These are phyloP conservation scores for Diarsia rubi DNA, from an alignment of 2,888 invertebrate genomes.

Conservation along the genomic window DNA sequence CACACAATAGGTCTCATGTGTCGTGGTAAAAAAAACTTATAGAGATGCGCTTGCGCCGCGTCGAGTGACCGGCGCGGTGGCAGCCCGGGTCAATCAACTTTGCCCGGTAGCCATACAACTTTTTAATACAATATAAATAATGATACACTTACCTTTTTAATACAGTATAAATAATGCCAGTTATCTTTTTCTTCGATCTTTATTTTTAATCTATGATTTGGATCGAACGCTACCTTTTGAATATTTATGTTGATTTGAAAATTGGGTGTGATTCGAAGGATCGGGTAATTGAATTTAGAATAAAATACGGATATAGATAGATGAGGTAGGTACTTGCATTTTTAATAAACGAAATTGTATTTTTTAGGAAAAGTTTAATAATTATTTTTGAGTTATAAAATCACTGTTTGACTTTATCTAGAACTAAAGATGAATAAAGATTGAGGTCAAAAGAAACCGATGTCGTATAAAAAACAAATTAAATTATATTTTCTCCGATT, in stretches of 20 bases:
- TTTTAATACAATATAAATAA: constrained; percentile 82
- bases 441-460: no score
- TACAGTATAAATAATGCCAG: constrained; percentile 56
- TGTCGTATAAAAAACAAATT: neutral
- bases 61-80: constrained; percentile 70
- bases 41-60: constrained; percentile 72
- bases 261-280: constrained; percentile 35
- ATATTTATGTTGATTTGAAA: constrained; percentile 36
- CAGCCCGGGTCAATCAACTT: constrained; percentile 80
- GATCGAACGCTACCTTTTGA: constrained; percentile 39
- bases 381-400: neutral
- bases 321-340: neutral
- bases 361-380: neutral
- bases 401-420: neutral
- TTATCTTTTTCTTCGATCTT: constrained; percentile 55
- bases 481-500: neutral
- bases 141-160: constrained; percentile 73
- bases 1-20: constrained; percentile 63
- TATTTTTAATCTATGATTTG: constrained; percentile 57
- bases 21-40: constrained; percentile 67
- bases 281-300: constrained; percentile 44
- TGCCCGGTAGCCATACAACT: constrained; percentile 81
- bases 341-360: neutral
- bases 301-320: neutral
- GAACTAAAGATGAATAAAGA: neutral